phyloP scores from a whole-genome alignment of 2,888 invertebrate species.

The Tribolium freemani region DNA sequence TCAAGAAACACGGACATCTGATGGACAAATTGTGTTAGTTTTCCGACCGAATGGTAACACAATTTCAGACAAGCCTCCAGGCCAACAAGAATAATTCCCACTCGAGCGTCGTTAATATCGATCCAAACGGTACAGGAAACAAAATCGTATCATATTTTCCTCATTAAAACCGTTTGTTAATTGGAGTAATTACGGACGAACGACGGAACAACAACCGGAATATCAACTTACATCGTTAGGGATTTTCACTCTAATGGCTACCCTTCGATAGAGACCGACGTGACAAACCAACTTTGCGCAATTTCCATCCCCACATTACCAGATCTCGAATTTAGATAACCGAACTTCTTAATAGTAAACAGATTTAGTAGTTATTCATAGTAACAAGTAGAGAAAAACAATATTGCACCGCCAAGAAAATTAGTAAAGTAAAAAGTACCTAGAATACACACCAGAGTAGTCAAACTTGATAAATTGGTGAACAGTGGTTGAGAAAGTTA shows the following conservation, averaged over 20 bases:
- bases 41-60: constrained; percentile 49
- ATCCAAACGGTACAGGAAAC: constrained; percentile 12
- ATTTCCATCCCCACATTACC: not conserved
- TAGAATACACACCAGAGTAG: too few relatives aligned
- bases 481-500: too few relatives aligned
- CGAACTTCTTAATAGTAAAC: too few relatives aligned
- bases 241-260: constrained; percentile 18
- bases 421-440: too few relatives aligned
- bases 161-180: constrained; percentile 35
- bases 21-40: constrained; percentile 63
- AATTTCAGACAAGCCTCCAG: constrained; percentile 30
- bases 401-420: too few relatives aligned
- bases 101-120: constrained; percentile 25
- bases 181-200: constrained; percentile 36
- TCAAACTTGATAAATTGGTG: too few relatives aligned
- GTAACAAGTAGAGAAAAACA: too few relatives aligned
- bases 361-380: too few relatives aligned
- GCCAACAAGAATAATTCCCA: constrained; percentile 26
- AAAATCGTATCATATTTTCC: constrained; percentile 34
- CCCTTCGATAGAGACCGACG: constrained; percentile 6
- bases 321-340: constrained; percentile 26
- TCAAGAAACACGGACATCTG: constrained; percentile 59
- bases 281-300: not conserved
- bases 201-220: constrained; percentile 20
- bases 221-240: constrained; percentile 36